phyloP scores from a whole-genome alignment of 2,888 invertebrate genomes.

The Calameuta pallipes region DNA sequence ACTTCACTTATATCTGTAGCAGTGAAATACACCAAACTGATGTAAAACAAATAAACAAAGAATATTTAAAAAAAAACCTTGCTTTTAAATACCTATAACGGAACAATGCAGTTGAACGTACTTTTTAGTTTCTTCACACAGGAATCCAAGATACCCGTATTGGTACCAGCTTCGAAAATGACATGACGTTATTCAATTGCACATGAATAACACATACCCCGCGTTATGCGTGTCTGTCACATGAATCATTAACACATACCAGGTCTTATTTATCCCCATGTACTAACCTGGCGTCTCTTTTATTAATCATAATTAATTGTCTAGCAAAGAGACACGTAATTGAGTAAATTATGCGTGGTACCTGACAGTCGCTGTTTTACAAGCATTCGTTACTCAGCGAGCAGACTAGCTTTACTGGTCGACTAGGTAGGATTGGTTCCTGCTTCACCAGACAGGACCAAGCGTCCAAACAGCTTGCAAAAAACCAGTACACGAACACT shows the following conservation, averaged over 20 bases:
- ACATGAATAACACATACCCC: not conserved
- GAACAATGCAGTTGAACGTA: not conserved
- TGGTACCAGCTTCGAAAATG: no score
- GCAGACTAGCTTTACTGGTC: not conserved
- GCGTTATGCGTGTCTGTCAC: not conserved
- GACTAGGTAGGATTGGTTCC: not conserved
- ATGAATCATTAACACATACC: not conserved
- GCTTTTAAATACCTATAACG: not conserved
- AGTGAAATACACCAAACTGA: not conserved
- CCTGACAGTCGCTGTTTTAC: conserved; percentile 19
- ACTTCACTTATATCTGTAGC: not conserved
- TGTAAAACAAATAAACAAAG: not conserved
- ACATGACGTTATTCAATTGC: not conserved
- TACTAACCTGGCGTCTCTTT: conserved; percentile 16
- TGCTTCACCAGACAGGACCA: not conserved
- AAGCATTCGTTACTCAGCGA: conserved; percentile 42
- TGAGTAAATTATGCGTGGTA: conserved; percentile 33
- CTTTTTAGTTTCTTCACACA: not conserved
- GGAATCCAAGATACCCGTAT: not conserved
- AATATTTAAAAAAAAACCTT: not conserved
- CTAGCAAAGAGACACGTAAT: conserved; percentile 35
- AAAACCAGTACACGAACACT: conserved; percentile 23
- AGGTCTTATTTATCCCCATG: not conserved
- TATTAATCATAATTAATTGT: conserved; percentile 52
- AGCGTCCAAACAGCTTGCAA: not conserved